phyloP scores from a whole-genome alignment of 1,140 invertebrate genomes.

The Drosophila sechellia region DNA sequence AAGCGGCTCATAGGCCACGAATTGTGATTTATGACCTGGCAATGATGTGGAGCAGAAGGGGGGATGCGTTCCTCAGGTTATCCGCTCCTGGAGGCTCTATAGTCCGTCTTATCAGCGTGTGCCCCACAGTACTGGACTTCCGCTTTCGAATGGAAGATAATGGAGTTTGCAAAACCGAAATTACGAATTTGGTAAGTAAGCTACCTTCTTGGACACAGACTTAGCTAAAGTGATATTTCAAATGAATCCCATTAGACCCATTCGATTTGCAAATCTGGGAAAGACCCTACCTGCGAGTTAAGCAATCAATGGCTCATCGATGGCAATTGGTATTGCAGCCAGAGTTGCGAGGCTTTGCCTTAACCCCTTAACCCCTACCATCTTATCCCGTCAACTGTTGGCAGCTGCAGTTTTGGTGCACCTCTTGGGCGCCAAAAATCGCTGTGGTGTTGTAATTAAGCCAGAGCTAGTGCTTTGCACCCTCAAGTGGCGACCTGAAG shows the following conservation, averaged over 20 bases:
- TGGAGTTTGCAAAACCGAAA: neutral
- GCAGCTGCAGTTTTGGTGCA: slow-evolving; percentile 33
- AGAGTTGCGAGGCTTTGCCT: neutral
- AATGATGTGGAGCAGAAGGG: slow-evolving; percentile 10
- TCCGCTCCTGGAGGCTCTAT: neutral
- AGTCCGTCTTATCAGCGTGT: neutral
- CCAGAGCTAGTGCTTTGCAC: slow-evolving; percentile 13
- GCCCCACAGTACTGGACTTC: neutral
- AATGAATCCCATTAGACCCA: too few species aligned
- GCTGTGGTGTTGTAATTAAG: slow-evolving; percentile 45
- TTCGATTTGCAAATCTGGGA: too few species aligned
- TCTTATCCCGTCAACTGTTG: slow-evolving; percentile 12
- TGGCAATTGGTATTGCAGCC: slow-evolving; percentile 6
- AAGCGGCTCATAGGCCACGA: slow-evolving; percentile 36
- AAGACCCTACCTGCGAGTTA: slow-evolving; percentile 1
- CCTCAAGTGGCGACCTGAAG: slow-evolving; percentile 33
- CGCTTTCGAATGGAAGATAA: neutral
- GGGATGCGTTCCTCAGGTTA: slow-evolving; percentile 14
- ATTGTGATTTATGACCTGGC: slow-evolving; percentile 45
- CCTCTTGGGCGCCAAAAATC: slow-evolving; percentile 11
- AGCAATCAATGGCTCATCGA: slow-evolving; percentile 20
- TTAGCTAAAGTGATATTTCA: neutral
- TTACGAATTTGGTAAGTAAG: neutral
- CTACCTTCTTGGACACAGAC: neutral
- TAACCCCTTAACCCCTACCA: slow-evolving; percentile 9